Evolutionary conservation across 2,888 invertebrate genomes (phyloP).

Genomic region (Dysmachus trigonus): DNA sequence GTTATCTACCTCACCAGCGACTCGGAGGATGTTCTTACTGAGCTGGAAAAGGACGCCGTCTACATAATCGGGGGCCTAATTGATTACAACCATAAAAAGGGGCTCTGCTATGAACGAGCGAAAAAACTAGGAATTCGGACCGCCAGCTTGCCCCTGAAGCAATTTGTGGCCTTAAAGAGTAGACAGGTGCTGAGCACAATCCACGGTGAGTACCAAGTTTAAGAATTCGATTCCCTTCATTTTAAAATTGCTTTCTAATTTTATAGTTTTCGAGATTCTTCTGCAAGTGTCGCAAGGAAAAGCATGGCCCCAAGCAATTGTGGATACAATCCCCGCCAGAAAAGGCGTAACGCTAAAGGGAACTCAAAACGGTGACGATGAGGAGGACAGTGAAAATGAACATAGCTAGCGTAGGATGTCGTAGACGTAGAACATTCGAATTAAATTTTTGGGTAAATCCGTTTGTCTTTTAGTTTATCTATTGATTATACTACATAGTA

Average conservation of each 20-base stretch:
- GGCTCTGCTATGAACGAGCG: conserved; percentile 85
- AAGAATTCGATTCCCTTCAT: neutral
- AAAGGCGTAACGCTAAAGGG: conserved; percentile 72
- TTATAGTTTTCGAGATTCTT: conserved; percentile 85
- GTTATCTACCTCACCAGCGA: conserved; percentile 94
- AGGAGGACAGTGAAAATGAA: neutral
- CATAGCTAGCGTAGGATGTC: neutral
- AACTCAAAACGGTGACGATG: conserved; percentile 52
- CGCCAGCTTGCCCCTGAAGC: conserved; percentile 86
- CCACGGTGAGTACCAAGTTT: conserved; percentile 74
- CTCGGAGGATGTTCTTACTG: conserved; percentile 84
- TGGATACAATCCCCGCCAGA: conserved; percentile 79
- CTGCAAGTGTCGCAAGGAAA: conserved; percentile 78
- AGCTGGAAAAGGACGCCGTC: conserved; percentile 77
- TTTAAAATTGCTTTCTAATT: conserved; percentile 26
- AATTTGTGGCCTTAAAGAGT: conserved; percentile 90
- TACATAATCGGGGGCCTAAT: conserved; percentile 98
- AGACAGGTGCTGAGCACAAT: conserved; percentile 94
- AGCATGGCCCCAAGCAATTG: conserved; percentile 81
- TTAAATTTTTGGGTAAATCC: neutral
- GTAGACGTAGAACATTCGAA: neutral
- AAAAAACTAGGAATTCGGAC: conserved; percentile 79
- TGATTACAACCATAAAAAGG: conserved; percentile 97
- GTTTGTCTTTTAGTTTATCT: neutral
- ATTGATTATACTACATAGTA: too few relatives aligned